Conservation (phyloP, 1,140 invertebrate genomes). For the Zophobas atratus region DNA sequence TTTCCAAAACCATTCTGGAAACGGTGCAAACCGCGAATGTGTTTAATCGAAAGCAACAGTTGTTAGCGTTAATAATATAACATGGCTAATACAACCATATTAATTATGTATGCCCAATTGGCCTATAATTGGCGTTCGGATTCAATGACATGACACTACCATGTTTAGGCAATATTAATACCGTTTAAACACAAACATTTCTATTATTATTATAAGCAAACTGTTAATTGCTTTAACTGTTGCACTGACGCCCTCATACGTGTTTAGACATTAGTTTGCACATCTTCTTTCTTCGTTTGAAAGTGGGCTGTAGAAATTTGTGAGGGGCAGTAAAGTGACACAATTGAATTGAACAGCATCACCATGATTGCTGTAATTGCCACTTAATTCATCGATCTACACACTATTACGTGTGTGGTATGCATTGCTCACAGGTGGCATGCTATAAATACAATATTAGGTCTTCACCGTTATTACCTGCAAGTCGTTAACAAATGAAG, state of each 20-base stretch:
- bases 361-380: conserved; percentile 32
- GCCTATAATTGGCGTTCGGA: conserved; percentile 65
- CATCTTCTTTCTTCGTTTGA: not conserved
- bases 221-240: conserved; percentile 24
- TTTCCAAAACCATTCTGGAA: conserved; percentile 45
- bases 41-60: conserved; percentile 62
- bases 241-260: conserved; percentile 8
- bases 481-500: not conserved
- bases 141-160: conserved; percentile 64
- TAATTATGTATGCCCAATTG: conserved; percentile 67
- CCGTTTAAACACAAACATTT: conserved; percentile 57
- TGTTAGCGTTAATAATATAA: conserved; percentile 65
- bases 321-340: conserved; percentile 14
- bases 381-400: conserved; percentile 39
- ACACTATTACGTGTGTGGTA: conserved; percentile 28
- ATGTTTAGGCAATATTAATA: conserved; percentile 64
- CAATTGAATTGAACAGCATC: conserved; percentile 27
- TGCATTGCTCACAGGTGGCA: conserved; percentile 32
- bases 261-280: not conserved
- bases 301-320: not conserved
- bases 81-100: conserved; percentile 64
- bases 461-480: not conserved
- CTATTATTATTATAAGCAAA: conserved; percentile 55
- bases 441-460: conserved; percentile 3
- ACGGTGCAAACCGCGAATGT: conserved; percentile 41